Evolutionary conservation across 2,888 invertebrate species (phyloP), one percentile per base, ranked within the genome.

Genomic region (Drosophila multiciliata): DNA sequence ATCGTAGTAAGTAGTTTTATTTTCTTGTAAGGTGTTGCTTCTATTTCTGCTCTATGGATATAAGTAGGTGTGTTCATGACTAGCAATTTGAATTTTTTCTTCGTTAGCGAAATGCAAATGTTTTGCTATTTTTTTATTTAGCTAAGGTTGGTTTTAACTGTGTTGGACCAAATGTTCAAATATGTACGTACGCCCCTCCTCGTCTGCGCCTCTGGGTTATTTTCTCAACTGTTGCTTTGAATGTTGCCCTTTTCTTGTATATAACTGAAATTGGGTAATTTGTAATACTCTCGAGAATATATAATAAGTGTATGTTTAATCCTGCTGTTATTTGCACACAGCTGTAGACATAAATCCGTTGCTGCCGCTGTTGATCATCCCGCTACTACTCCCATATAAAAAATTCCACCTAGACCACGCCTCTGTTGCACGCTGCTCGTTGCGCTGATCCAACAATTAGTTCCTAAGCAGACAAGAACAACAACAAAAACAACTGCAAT

Each of bases 401-500:
- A 45, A 23, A 23, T 7, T 38, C 35, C 62, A 42, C 5, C 53
- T 36, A 57, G 59, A 36, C 65, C 68, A 80, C 76, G 77, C 72
- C 80, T 72, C 12, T 78, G 80, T 76, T 78, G 80, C 80, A 78
- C 78, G 64, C 66, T 72, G 59, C 45, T 45, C 15, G 76, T 66
- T 74, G 73, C 75, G 75, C 78, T 77, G 59, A 40, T 73, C 58
- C 61, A 50, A 57, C 38, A 65, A 57, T 78, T 74, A 71, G 52
- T 50, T 57, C 40, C 35, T 72, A 75, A 66, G 75, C 67, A 54
- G 42, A 65, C 58, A 65, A 42, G 33, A 62, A 71, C 61, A 70
- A 60, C 66, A 75, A 79, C 62, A 73, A 59, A 23, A 49, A 63
- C 60, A 55, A 68, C 40, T 52, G 57, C 59, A 80, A 74, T 70